Conservation (phyloP, 1,140 invertebrate species). For the Andricus grossulariae region DNA sequence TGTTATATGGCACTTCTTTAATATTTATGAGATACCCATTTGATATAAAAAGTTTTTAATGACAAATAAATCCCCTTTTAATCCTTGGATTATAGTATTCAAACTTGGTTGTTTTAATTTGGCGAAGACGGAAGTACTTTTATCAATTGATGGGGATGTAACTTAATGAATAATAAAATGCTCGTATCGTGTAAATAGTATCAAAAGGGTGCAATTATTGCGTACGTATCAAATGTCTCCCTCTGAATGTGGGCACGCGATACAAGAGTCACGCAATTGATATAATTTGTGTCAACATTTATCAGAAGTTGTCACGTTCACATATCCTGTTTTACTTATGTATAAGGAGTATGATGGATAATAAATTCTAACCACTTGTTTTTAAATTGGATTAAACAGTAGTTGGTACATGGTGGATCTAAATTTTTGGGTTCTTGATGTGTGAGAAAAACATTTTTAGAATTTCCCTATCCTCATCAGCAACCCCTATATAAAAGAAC, state of each 20-base stretch:
- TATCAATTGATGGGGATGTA: conserved; percentile 5
- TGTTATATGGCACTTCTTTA: no score
- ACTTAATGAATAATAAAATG: conserved; percentile 1
- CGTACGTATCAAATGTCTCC: conserved; percentile 4
- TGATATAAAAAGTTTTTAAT: no score
- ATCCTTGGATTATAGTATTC: no score
- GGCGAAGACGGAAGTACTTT: neutral
- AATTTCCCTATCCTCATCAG: no score
- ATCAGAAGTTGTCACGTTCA: conserved; percentile 4
- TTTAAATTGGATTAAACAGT: neutral
- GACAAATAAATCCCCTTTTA: no score
- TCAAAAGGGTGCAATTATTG: neutral
- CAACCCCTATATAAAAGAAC: no score
- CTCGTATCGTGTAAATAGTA: conserved; percentile 7
- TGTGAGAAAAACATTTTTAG: no score
- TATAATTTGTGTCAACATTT: conserved; percentile 23
- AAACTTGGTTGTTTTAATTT: no score
- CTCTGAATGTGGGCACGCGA: conserved; percentile 17
- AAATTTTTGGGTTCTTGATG: no score
- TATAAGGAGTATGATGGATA: neutral
- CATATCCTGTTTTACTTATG: neutral
- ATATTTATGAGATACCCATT: no score
- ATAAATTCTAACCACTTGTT: conserved; percentile 5
- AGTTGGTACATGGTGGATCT: no score
- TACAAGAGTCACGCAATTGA: conserved; percentile 21